Base-by-base conservation (phyloP, 2,888 invertebrate genomes). In the Sphecodes monilicornis region DNA sequence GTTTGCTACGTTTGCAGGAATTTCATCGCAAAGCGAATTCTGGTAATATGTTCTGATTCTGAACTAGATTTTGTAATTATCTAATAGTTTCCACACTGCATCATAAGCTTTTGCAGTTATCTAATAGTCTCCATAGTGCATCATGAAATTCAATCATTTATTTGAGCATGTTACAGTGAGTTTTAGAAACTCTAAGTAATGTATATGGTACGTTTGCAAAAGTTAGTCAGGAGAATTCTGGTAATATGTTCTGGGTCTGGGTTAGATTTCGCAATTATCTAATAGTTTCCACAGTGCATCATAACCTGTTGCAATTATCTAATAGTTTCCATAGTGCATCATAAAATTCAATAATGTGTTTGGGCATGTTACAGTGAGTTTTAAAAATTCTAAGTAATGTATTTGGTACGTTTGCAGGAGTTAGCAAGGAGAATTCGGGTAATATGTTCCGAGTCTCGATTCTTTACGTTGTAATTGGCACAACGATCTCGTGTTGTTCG, bases 391-490 rank as follows among this genome's bases (percentile, higher is more conserved):
- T 0, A 54, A n/a, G 8, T 54, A 54, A 11, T 3, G 10, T 54
- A n/a, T 10, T n/a, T 11, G 54, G 22, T 50, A 50, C n/a, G 22
- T 54, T n/a, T 4, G n/a, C n/a, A 3, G 54, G 3, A 54, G n/a
- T 54, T 1, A 3, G 54, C 11, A 2, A 54, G 3, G 54, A 54
- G 11, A 54, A n/a, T 54, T 11, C 54, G 11, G 50, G 13, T 26
- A 16, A 29, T 60, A 60, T 32, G 64, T 32, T 43, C 10, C 16
- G 32, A n/a, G 32, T 11, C 29, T 70, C 8, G 77, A 43, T 18
- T 26, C 16, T n/a, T 32, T 57, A 22, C 43, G 68, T 8, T 72
- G 41, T 71, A 81, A 78, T 68, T 72, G 71, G 32, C 11, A 16
- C 18, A 50, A 11, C 6, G 39, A 29, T 41, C 64, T 36, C 64